Base-by-base conservation (phyloP, 2,797 vertebrate species). In the Centroberyx gerrardi region DNA sequence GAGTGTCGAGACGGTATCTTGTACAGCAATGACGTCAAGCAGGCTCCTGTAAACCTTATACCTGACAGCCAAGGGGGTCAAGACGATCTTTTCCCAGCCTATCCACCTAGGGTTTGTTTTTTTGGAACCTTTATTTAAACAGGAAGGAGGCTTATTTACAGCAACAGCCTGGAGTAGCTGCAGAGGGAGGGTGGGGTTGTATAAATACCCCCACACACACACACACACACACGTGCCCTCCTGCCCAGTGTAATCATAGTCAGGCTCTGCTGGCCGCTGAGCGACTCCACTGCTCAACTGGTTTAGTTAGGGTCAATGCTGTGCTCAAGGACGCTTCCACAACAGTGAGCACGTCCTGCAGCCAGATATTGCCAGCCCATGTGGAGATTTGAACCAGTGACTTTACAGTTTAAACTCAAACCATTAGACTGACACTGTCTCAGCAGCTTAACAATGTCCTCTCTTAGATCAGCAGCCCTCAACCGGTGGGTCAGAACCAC, bases 1-100 rank as follows among this genome's bases (percentile, higher is more conserved):
- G n/a, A 28, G 64, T 79, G 65, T 72, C 61, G n/a, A 72, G 87
- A 82, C 79, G 17, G 78, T 80, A 65, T 87, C 76, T 78, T 76
- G 68, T 79, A 68, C 6, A 27, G 49, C 74, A 2, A 3, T 89
- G 87, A 90, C 62, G 78, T 88, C 85, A 84, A 72, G 3, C 36
- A 51, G 2, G 14, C 81, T 63, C 42, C 63, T 33, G 59, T 60
- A 38, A 78, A 73, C 66, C 66, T 74, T 55, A 64, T 63, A 68
- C 64, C 62, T 18, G 62, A 88, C 83, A 53, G 73, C 61, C 68
- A 17, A 68, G 38, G 2, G 67, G 72, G 69, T 76, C 64, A 83
- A 64, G 56, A 58, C 70, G 61, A 76, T 59, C 62, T 68, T n/a
- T 68, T 59, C 46, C 67, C 33, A 53, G 38, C 64, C 55, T 52